These are phyloP conservation scores for Panagrolaimus sp. DNA, from an alignment of 1,140 invertebrate genomes.

Conservation along the genomic window DNA sequence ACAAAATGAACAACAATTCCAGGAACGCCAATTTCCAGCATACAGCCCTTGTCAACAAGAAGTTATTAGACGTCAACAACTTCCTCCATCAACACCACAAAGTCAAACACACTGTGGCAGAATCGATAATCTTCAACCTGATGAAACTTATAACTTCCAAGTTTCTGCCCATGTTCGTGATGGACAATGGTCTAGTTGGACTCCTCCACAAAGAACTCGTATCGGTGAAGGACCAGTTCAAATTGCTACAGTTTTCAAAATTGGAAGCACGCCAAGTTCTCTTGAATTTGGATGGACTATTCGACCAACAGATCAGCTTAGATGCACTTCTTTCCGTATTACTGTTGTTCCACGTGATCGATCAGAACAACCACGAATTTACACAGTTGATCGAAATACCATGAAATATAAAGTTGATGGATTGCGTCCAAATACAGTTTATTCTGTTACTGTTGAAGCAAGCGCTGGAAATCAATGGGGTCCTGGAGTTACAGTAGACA, in stretches of 20 bases:
- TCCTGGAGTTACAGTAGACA: conserved; percentile 41
- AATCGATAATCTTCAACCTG: conserved; percentile 48
- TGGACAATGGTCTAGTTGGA: conserved; percentile 48
- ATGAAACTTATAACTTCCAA: conserved; percentile 52
- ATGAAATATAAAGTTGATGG: conserved; percentile 52
- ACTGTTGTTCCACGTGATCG: conserved; percentile 49
- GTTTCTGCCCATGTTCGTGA: conserved; percentile 44
- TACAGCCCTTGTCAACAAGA: conserved; percentile 52
- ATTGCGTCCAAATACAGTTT: conserved; percentile 45
- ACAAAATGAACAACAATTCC: conserved; percentile 35
- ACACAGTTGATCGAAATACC: conserved; percentile 52
- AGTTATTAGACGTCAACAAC: conserved; percentile 47
- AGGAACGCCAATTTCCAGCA: conserved; percentile 54
- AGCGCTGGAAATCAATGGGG: conserved; percentile 33
- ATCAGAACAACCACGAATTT: conserved; percentile 41
- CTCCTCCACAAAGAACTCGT: conserved; percentile 33
- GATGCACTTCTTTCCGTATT: conserved; percentile 52
- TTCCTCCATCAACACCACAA: conserved; percentile 48
- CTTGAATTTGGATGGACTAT: conserved; percentile 51
- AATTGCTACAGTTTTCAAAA: conserved; percentile 41
- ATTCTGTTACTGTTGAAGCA: conserved; percentile 56
- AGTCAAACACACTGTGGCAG: conserved; percentile 49
- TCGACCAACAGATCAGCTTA: conserved; percentile 35
- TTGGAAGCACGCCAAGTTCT: conserved; percentile 40
- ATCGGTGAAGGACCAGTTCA: conserved; percentile 31